Evolutionary conservation across 2,888 invertebrate genomes (phyloP).

Genomic region (Ischnus inquisitorius): DNA sequence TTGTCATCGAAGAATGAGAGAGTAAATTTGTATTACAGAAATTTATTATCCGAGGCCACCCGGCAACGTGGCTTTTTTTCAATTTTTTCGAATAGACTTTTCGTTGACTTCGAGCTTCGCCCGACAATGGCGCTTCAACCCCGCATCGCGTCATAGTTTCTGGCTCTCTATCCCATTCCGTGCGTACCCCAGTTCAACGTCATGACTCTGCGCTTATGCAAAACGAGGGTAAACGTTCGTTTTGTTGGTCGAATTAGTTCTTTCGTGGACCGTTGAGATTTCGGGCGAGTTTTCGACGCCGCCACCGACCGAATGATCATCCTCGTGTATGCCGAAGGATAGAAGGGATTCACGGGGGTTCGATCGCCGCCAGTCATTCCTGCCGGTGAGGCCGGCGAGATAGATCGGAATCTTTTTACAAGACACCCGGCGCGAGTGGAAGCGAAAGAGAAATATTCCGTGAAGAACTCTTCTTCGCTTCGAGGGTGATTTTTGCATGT

Average conservation of each 20-base stretch:
- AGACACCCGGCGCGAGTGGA: conserved; percentile 29
- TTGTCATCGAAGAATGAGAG: conserved; percentile 5
- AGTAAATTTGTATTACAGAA: conserved; percentile 14
- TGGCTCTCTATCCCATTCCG: conserved; percentile 15
- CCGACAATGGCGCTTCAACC: conserved; percentile 48
- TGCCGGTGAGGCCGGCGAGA: conserved; percentile 72
- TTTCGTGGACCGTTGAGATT: conserved; percentile 62
- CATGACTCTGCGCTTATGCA: conserved; percentile 82
- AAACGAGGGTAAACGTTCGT: conserved; percentile 83
- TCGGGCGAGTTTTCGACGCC: conserved; percentile 38
- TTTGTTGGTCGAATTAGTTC: conserved; percentile 83
- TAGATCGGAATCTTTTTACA: conserved; percentile 52
- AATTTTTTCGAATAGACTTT: conserved; percentile 22
- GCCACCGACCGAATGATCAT: conserved; percentile 32
- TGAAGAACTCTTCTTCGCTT: conserved; percentile 63
- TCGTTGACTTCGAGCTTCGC: conserved; percentile 15
- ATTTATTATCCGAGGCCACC: conserved; percentile 19
- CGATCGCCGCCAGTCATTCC: conserved; percentile 65
- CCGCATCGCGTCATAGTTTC: conserved; percentile 9
- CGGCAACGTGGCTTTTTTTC: background rate
- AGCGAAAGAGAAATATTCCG: conserved; percentile 23
- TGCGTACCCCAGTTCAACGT: conserved; percentile 56
- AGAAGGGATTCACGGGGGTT: conserved; percentile 12
- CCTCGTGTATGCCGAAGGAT: background rate
- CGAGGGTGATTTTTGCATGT: conserved; percentile 84